These are phyloP conservation scores for Mesocentrotus franciscanus DNA, from an alignment of 53 echinoderm and acorn worm species.

Conservation along the genomic window DNA sequence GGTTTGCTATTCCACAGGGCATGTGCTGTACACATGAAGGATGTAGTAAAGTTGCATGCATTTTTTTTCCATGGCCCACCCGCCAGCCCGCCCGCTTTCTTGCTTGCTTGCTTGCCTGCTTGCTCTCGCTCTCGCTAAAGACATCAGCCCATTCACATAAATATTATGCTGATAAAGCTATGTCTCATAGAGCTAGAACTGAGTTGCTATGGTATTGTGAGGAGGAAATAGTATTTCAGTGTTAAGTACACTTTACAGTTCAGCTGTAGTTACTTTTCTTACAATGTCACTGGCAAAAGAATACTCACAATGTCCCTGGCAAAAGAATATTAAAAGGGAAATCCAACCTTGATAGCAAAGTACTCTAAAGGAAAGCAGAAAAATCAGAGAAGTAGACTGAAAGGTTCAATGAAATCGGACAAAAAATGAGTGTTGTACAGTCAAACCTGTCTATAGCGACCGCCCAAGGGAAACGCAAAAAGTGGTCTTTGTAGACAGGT, in stretches of 20 bases:
- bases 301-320: no score
- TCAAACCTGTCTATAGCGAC: no score
- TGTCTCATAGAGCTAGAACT: neutral
- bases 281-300: neutral
- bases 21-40: slow-evolving; percentile 56
- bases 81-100: neutral
- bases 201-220: neutral
- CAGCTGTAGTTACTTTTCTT: neutral
- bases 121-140: neutral
- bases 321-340: no score
- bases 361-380: no score
- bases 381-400: no score
- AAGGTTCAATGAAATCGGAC: no score
- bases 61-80: slow-evolving; percentile 13
- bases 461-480: no score
- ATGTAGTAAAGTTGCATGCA: slow-evolving; percentile 54
- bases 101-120: neutral
- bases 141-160: neutral
- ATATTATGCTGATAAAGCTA: slow-evolving; percentile 32
- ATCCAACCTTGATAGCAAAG: no score
- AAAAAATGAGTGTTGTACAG: no score
- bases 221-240: neutral
- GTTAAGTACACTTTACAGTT: neutral
- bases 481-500: no score
- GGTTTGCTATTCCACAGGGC: slow-evolving; percentile 42